These are phyloP conservation scores for Eupithecia subumbrata DNA, from an alignment of 2,888 invertebrate genomes.

Conservation along the genomic window DNA sequence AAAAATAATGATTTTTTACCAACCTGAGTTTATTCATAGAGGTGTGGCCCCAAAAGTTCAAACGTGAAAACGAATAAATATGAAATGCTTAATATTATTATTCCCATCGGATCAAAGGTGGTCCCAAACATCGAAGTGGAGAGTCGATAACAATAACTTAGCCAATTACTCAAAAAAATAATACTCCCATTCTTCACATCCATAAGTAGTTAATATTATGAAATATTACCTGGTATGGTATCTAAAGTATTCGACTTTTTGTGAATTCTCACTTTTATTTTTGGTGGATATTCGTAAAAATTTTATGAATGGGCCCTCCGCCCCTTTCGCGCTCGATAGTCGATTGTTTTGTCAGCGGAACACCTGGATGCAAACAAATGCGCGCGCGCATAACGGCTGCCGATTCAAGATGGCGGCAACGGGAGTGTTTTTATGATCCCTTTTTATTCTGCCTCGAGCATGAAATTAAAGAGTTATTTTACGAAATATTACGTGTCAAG, in stretches of 20 bases:
- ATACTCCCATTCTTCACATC: conserved; percentile 77
- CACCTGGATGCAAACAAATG: conserved; percentile 80
- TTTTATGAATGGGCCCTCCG: conserved; percentile 76
- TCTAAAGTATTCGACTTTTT: conserved; percentile 60
- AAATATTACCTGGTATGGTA: conserved; percentile 75
- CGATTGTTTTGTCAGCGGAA: conserved; percentile 83
- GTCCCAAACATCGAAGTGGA: conserved; percentile 49
- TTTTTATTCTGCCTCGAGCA: conserved; percentile 48
- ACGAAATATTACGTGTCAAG: conserved; percentile 41
- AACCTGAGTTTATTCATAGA: not conserved
- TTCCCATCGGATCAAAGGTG: conserved; percentile 39
- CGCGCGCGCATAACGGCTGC: conserved; percentile 71
- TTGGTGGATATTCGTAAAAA: conserved; percentile 72
- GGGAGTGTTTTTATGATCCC: conserved; percentile 50
- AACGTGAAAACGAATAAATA: conserved; percentile 5
- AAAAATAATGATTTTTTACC: not conserved
- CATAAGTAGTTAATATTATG: conserved; percentile 78
- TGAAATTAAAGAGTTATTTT: conserved; percentile 47
- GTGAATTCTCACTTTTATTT: conserved; percentile 68
- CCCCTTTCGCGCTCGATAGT: conserved; percentile 74
- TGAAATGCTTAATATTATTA: conserved; percentile 2
- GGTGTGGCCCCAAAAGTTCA: not conserved
- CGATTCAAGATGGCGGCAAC: conserved; percentile 67
- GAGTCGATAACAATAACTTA: conserved; percentile 60
- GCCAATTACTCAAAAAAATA: conserved; percentile 68